Base-by-base conservation (phyloP, 2,797 vertebrate species). In the Pangasius krempfi region DNA sequence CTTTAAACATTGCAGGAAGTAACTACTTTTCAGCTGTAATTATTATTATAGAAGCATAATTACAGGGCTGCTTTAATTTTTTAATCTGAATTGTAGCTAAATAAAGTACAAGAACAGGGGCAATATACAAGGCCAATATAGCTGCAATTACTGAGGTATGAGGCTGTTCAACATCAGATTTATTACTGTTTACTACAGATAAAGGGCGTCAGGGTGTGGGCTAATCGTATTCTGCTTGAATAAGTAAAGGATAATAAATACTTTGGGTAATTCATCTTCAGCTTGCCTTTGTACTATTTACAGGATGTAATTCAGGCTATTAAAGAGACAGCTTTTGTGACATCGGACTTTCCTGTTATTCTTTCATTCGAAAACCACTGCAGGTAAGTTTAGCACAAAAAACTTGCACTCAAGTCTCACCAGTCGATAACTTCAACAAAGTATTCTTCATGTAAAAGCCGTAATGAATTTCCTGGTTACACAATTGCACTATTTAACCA, bases 331-430 rank as follows among this genome's bases (percentile, higher is more conserved):
- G 99, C 98, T 0, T 99, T 99, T 92, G 97, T 98, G 89, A 98
- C 98, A 1, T 98, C 99, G 2, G 97, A 98, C 0, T 99, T 97
- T 88, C 98, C 99, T 44, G 98, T 99, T 85, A 99, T 99, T 94
- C 96, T 99, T 93, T 99, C 98, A 14, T 99, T 99, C 94, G 98
- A 99, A 96, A 99, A 99, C 94, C 99, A 99, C 91, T 99, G 99
- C 98, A 98, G 98, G 99, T 99, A 95, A 85, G 73, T 50, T 66
- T 54, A 50, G 62, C 76, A 50, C 33, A 47, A 47, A 47, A 47
- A 47, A 47, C 7, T 47, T 9, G 47, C 47, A 47, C 47, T 47
- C 47, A 47, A 47, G 47, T 9, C 47, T 47, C 47, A 47, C 8
- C 47, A 47, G 47, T 47, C 47, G 8, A 47, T 47, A 47, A 9